Conservation (phyloP, 1,140 invertebrate genomes). For the Bombus fervidus region DNA sequence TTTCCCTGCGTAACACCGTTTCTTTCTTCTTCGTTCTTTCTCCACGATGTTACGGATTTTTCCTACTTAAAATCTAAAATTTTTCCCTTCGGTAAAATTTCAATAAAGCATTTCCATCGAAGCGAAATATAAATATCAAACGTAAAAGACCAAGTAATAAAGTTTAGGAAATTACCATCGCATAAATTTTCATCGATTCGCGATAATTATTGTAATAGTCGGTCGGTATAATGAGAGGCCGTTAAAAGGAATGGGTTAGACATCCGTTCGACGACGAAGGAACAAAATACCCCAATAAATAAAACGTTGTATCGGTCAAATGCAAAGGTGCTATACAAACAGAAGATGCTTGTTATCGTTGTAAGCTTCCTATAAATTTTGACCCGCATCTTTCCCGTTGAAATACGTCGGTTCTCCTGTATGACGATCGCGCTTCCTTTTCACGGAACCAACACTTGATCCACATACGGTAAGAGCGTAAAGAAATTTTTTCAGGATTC, state of each 20-base stretch:
- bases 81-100: no score
- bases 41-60: not conserved
- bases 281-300: constrained; percentile 12
- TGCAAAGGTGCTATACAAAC: not conserved
- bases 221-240: not conserved
- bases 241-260: not conserved
- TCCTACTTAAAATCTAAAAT: no score
- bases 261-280: not conserved
- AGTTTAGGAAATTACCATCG: no score
- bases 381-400: constrained; percentile 36
- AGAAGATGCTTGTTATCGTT: constrained; percentile 10
- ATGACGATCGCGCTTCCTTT: not conserved
- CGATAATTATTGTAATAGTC: no score
- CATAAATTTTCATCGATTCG: not conserved
- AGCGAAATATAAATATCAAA: no score
- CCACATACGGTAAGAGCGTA: constrained; percentile 15
- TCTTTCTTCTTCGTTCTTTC: not conserved
- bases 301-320: not conserved
- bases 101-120: rapidly evolving
- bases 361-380: constrained; percentile 26
- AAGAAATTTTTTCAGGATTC: not conserved
- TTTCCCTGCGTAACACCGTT: constrained; percentile 25
- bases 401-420: constrained; percentile 9
- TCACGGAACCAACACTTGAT: not conserved
- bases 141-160: no score